Evolutionary conservation across 2,797 vertebrate species (phyloP).

Genomic region (Paedocypris micromegethes): DNA sequence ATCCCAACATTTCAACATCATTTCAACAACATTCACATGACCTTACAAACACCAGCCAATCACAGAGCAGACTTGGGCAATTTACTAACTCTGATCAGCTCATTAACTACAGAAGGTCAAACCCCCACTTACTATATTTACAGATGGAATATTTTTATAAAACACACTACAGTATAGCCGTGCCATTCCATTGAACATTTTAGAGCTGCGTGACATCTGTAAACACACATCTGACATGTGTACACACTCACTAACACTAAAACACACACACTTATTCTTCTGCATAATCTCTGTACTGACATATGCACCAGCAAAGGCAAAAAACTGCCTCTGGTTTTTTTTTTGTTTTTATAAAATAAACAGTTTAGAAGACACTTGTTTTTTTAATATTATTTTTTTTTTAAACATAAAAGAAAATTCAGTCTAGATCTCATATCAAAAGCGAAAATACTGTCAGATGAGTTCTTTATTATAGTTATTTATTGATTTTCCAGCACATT

Average conservation of each 20-base stretch:
- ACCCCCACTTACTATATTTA: background rate
- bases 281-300: background rate
- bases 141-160: constrained; percentile 18
- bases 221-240: constrained; percentile 16
- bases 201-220: constrained; percentile 13
- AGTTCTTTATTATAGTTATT: too few relatives aligned
- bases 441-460: too few relatives aligned
- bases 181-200: background rate
- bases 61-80: background rate
- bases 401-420: too few relatives aligned
- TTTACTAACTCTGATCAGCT: constrained; percentile 1
- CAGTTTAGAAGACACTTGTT: too few relatives aligned
- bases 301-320: too few relatives aligned
- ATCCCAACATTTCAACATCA: too few relatives aligned
- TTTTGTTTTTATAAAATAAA: too few relatives aligned
- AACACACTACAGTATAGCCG: constrained; percentile 18
- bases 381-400: too few relatives aligned
- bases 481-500: too few relatives aligned
- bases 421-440: too few relatives aligned
- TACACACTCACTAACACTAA: constrained; percentile 3
- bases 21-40: too few relatives aligned
- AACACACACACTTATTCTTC: background rate
- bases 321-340: too few relatives aligned
- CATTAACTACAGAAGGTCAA: constrained; percentile 5
- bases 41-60: background rate